Evolutionary conservation across 1,140 invertebrate genomes (phyloP).

Genomic region (Drosophila pectinifera): DNA sequence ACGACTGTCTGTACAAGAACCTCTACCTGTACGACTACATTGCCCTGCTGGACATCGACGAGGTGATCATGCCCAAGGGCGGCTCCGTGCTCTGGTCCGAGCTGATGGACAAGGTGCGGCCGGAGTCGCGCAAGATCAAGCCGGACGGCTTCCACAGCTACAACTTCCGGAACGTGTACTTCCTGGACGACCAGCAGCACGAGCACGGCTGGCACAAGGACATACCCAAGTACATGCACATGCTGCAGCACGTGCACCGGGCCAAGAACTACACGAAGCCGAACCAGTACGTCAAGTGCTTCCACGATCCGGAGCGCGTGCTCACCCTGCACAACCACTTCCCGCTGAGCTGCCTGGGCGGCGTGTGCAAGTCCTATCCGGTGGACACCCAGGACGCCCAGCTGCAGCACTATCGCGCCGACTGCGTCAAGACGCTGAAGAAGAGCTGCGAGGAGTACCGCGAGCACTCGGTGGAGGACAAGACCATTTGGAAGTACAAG

Average conservation of each 20-base stretch:
- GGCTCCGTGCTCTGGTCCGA: constrained; percentile 90
- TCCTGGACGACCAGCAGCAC: constrained; percentile 95
- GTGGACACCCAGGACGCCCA: constrained; percentile 94
- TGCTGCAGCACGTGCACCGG: constrained; percentile 96
- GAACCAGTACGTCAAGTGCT: constrained; percentile 97
- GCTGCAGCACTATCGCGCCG: constrained; percentile 96
- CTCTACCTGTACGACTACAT: constrained; percentile 96
- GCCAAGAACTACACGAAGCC: constrained; percentile 96
- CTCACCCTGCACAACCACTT: constrained; percentile 97
- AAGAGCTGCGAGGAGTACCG: constrained; percentile 94
- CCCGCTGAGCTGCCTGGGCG: constrained; percentile 94
- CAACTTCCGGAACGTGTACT: constrained; percentile 97
- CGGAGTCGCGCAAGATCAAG: constrained; percentile 89
- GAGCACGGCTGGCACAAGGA: constrained; percentile 93
- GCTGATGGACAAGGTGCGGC: constrained; percentile 91
- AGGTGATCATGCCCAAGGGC: constrained; percentile 96
- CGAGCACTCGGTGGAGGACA: constrained; percentile 93
- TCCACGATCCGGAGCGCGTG: constrained; percentile 95
- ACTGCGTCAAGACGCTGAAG: constrained; percentile 95
- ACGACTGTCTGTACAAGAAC: constrained; percentile 97
- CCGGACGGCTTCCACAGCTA: constrained; percentile 92
- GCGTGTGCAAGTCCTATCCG: constrained; percentile 93
- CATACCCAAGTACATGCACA: constrained; percentile 95
- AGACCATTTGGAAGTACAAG: constrained; percentile 95
- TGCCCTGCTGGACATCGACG: constrained; percentile 96